Evolutionary conservation across 2,113 vertebrate species (phyloP).

Genomic region (Uria aalge): DNA sequence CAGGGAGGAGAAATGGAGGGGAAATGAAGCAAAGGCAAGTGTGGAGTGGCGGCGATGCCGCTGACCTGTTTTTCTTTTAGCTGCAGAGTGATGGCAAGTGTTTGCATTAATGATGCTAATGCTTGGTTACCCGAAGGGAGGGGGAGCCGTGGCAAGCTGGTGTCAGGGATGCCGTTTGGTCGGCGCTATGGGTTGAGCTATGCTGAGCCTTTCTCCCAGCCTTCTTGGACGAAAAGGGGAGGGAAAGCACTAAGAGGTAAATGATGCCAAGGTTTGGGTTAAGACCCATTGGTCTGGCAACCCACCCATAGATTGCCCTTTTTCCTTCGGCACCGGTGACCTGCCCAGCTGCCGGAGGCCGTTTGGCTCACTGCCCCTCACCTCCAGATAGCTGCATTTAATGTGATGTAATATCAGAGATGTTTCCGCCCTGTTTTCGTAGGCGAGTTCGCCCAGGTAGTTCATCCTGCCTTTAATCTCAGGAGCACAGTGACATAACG

Average conservation of each 20-base stretch:
- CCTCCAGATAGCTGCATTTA: neutral
- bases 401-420: neutral
- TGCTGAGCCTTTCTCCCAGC: neutral
- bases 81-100: neutral
- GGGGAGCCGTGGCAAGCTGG: neutral
- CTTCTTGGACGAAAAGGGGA: neutral
- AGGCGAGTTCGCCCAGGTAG: neutral
- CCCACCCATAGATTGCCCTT: neutral
- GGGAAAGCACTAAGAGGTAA: neutral
- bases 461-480: neutral
- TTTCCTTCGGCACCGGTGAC: neutral
- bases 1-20: constrained; percentile 5
- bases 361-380: neutral
- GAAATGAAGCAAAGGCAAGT: neutral
- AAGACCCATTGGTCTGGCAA: neutral
- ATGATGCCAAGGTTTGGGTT: neutral
- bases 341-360: neutral
- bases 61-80: neutral
- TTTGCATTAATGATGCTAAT: neutral
- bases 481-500: accelerated
- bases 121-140: neutral
- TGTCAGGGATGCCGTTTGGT: accelerated
- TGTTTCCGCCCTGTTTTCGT: neutral
- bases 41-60: neutral
- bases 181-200: neutral